Percentiles rank a stretch among this genome's conserved stretches.
Evolutionary conservation across 2,797 vertebrate species (phyloP).

Genomic region (Halcyon chelicuti): DNA sequence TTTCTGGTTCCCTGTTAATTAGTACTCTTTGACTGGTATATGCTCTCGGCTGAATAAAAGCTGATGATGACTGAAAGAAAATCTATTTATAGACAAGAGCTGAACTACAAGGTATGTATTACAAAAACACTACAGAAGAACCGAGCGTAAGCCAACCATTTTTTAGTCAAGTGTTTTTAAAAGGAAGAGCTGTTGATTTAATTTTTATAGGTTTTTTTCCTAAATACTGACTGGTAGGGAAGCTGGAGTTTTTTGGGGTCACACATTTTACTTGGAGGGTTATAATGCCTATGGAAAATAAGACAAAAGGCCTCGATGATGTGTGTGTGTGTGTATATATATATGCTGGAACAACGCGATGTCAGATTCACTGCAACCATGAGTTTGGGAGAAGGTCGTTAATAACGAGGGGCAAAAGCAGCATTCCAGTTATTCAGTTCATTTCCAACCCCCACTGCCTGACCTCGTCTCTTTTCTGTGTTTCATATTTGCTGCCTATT

Average conservation of each 20-base stretch:
- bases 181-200: background rate
- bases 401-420: background rate
- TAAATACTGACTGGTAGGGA: background rate
- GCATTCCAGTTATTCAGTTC: accelerated
- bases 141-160: background rate
- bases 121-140: background rate
- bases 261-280: background rate
- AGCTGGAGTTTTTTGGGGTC: background rate
- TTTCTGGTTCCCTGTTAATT: conserved; percentile 15
- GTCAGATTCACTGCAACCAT: background rate
- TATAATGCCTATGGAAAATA: background rate
- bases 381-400: background rate
- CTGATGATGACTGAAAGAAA: conserved; percentile 32
- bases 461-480: background rate
- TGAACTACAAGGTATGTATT: conserved; percentile 2
- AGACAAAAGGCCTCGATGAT: background rate
- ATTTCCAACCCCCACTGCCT: background rate
- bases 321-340: background rate
- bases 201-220: background rate
- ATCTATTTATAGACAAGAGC: conserved; percentile 27
- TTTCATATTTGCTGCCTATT: background rate
- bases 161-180: background rate
- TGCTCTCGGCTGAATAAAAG: conserved; percentile 20
- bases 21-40: background rate
- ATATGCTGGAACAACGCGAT: background rate